Evolutionary conservation across 2,888 invertebrate species (phyloP).

Genomic region (Drosophila rellima): DNA sequence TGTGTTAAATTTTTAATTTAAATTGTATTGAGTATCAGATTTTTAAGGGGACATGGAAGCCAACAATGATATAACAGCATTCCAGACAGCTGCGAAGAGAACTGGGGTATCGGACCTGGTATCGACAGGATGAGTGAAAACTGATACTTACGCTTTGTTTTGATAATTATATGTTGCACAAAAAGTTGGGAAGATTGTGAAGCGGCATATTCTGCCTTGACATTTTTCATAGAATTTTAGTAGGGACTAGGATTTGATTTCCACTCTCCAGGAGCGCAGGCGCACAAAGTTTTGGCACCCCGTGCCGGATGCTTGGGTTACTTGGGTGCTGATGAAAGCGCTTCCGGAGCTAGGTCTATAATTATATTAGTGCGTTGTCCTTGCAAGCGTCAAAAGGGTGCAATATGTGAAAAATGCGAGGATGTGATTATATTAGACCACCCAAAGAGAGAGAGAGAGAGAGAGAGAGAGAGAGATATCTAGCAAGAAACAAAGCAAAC

Average conservation of each 20-base stretch:
- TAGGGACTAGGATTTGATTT: conserved; percentile 50
- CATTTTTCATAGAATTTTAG: conserved; percentile 21
- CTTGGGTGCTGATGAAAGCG: conserved; percentile 79
- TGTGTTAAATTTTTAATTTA: neutral
- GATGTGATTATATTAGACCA: conserved; percentile 55
- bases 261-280: conserved; percentile 66
- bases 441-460: conserved; percentile 3
- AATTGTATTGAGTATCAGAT: neutral
- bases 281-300: conserved; percentile 68
- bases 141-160: conserved; percentile 68
- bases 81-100: conserved; percentile 36
- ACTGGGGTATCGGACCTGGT: conserved; percentile 8
- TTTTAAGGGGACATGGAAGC: neutral
- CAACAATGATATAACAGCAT: conserved; percentile 8
- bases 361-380: conserved; percentile 73
- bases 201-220: conserved; percentile 36
- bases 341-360: conserved; percentile 78
- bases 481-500: conserved; percentile 22
- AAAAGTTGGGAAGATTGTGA: conserved; percentile 43
- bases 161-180: conserved; percentile 67
- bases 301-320: conserved; percentile 40
- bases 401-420: conserved; percentile 38
- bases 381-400: conserved; percentile 65
- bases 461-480: neutral
- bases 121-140: conserved; percentile 75